These are phyloP conservation scores for Euzophera pinguis DNA, from an alignment of 2,888 invertebrate genomes.

Conservation along the genomic window DNA sequence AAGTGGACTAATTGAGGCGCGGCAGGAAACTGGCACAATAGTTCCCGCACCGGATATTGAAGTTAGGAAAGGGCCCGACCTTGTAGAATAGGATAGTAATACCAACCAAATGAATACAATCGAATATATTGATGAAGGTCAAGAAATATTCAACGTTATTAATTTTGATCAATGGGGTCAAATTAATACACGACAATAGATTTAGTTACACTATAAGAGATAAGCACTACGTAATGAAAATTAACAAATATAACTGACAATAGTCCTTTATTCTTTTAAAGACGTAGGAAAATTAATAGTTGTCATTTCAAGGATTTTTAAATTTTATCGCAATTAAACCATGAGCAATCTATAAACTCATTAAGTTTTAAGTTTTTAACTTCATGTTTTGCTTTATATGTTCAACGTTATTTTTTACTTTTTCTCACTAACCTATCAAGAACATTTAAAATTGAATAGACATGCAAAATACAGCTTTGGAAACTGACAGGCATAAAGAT, in stretches of 20 bases:
- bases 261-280: not conserved
- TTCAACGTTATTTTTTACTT: no score
- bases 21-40: constrained; percentile 64
- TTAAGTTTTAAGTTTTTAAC: no score
- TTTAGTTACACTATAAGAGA: not conserved
- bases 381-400: no score
- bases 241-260: not conserved
- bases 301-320: not conserved
- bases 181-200: constrained; percentile 6
- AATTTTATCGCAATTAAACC: not conserved
- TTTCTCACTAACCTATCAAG: not conserved
- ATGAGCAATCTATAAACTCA: no score
- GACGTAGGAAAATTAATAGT: not conserved
- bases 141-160: constrained; percentile 6
- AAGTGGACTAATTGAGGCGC: constrained; percentile 58
- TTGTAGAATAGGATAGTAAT: constrained; percentile 34
- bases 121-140: constrained; percentile 16
- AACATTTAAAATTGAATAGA: not conserved
- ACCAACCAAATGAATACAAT: constrained; percentile 6
- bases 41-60: constrained; percentile 53
- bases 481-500: not conserved
- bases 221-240: constrained; percentile 2
- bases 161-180: constrained; percentile 5
- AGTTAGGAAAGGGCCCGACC: constrained; percentile 62
- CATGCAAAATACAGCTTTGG: not conserved